These are phyloP conservation scores for Phalangium opilio DNA, from an alignment of 2,888 invertebrate species.

Conservation along the genomic window DNA sequence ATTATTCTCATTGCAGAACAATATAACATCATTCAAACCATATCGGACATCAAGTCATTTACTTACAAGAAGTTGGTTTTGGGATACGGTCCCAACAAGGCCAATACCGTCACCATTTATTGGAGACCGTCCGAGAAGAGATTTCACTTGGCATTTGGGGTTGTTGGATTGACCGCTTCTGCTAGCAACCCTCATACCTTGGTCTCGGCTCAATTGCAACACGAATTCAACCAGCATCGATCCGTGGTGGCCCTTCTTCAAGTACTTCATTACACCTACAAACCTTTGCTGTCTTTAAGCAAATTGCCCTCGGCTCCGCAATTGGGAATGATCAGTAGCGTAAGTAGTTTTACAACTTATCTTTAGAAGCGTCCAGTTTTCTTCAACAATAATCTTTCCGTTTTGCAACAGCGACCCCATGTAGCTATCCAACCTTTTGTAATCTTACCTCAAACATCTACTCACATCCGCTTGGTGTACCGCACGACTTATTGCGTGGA, in stretches of 20 bases:
- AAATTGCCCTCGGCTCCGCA: slow-evolving; percentile 76
- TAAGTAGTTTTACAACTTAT: slow-evolving; percentile 23
- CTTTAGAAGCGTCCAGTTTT: neutral
- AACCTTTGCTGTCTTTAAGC: slow-evolving; percentile 71
- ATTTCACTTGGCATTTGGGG: slow-evolving; percentile 46
- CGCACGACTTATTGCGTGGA: slow-evolving; percentile 83
- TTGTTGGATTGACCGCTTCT: slow-evolving; percentile 26
- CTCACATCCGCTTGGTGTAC: slow-evolving; percentile 68
- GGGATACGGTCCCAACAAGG: slow-evolving; percentile 71
- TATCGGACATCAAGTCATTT: slow-evolving; percentile 73
- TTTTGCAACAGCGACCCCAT: slow-evolving; percentile 50
- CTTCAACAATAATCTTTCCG: too few relatives aligned
- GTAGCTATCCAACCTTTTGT: slow-evolving; percentile 73
- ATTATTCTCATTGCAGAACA: slow-evolving; percentile 6
- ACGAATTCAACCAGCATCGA: slow-evolving; percentile 61
- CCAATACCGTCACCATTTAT: slow-evolving; percentile 56
- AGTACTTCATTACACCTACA: slow-evolving; percentile 75
- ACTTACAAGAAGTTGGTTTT: slow-evolving; percentile 79
- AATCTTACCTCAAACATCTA: slow-evolving; percentile 65
- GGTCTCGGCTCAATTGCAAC: slow-evolving; percentile 72
- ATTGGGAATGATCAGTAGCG: slow-evolving; percentile 53
- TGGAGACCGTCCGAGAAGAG: slow-evolving; percentile 58
- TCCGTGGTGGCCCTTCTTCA: slow-evolving; percentile 57
- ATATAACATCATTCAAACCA: slow-evolving; percentile 37
- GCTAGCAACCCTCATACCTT: slow-evolving; percentile 78